A percentile compares a stretch with the other conserved stretches of the same genome.
phyloP scores from a whole-genome alignment of 2,113 vertebrate genomes.

The Ochotona curzoniae region DNA sequence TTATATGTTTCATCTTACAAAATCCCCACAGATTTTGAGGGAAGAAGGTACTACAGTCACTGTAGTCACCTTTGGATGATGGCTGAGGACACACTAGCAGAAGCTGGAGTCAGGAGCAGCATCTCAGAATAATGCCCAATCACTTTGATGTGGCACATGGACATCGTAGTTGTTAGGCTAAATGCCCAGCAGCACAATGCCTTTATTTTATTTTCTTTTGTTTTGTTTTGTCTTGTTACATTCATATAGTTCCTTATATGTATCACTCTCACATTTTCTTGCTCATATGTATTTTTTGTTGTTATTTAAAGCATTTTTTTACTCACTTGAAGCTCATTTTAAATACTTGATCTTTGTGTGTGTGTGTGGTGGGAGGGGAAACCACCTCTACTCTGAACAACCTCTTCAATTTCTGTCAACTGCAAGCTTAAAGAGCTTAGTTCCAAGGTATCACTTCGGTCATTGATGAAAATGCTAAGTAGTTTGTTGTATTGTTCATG shows the following conservation, averaged over 20 bases:
- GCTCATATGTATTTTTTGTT: not conserved
- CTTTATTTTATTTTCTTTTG: no score
- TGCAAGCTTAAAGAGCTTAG: conserved; percentile 1
- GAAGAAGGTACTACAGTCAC: not conserved
- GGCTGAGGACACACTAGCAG: no score
- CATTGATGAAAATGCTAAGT: conserved; percentile 38
- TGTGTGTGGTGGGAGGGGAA: not conserved
- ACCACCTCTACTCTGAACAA: not conserved
- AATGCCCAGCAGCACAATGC: no score
- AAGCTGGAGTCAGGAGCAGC: no score
- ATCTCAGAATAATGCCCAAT: no score
- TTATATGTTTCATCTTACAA: not conserved
- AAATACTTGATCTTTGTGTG: not conserved
- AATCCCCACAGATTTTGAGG: not conserved
- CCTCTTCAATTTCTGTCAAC: not conserved
- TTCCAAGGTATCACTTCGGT: not conserved
- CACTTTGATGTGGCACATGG: no score
- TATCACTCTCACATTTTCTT: not conserved
- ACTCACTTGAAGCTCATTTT: not conserved
- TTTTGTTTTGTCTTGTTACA: not conserved
- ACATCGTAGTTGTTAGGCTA: no score
- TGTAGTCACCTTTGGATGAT: not conserved
- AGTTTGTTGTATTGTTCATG: not conserved
- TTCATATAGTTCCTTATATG: not conserved
- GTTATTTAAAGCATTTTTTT: not conserved